phyloP scores from a whole-genome alignment of 1,140 invertebrate genomes.

The Microplitis mediator region DNA sequence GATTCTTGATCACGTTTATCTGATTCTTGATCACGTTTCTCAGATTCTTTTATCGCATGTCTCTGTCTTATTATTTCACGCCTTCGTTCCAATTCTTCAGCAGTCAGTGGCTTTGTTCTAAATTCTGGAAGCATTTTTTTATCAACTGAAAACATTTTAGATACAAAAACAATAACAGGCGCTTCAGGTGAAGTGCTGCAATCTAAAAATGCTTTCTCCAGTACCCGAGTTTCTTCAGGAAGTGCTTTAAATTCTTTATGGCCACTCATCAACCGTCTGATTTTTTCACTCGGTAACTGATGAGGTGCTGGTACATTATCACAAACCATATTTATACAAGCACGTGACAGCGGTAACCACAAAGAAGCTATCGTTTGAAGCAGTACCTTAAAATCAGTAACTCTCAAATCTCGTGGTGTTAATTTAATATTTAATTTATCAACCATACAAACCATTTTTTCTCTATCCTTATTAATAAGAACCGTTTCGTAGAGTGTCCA shows the following conservation, averaged over 20 bases:
- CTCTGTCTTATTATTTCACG: constrained; percentile 69
- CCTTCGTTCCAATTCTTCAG: constrained; percentile 75
- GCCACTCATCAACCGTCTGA: constrained; percentile 62
- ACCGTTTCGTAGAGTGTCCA: constrained; percentile 91
- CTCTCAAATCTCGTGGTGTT: constrained; percentile 75
- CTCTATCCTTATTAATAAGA: constrained; percentile 78
- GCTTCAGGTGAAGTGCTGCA: constrained; percentile 72
- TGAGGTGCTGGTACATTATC: constrained; percentile 81
- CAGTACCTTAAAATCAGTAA: constrained; percentile 78
- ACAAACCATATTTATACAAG: constrained; percentile 82
- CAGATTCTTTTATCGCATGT: too few relatives aligned
- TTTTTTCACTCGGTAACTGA: constrained; percentile 77
- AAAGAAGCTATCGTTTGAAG: constrained; percentile 83
- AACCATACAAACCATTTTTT: constrained; percentile 80
- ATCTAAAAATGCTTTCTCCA: constrained; percentile 78
- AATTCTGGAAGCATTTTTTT: constrained; percentile 74
- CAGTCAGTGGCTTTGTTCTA: constrained; percentile 73
- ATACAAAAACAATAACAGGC: constrained; percentile 89
- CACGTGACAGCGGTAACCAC: constrained; percentile 86
- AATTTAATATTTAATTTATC: constrained; percentile 83
- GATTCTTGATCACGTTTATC: not conserved
- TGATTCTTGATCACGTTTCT: too few relatives aligned
- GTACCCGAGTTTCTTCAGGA: constrained; percentile 71
- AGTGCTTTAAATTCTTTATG: constrained; percentile 73
- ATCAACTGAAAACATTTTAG: constrained; percentile 92